These are phyloP conservation scores for Pygoscelis antarcticus DNA, from an alignment of 2,113 vertebrate genomes.

Conservation along the genomic window DNA sequence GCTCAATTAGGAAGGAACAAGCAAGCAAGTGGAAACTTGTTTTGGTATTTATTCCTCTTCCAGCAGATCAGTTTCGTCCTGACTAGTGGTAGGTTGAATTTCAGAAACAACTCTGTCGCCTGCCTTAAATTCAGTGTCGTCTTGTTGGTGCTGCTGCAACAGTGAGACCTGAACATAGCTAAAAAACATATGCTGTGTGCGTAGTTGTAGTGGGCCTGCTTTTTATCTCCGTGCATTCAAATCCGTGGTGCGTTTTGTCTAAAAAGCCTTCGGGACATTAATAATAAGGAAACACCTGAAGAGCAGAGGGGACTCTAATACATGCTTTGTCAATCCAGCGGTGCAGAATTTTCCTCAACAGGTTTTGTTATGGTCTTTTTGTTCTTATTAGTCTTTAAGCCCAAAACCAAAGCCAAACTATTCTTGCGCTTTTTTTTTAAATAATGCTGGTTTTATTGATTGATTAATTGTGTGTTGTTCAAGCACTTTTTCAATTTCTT, in stretches of 20 bases:
- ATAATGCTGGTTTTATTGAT: not conserved
- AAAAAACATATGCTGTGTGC: accelerated
- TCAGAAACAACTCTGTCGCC: not conserved
- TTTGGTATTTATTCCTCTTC: not conserved
- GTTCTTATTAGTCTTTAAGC: not conserved
- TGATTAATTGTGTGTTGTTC: not conserved
- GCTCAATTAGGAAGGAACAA: not conserved
- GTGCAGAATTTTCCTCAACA: not conserved
- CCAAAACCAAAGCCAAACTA: not conserved
- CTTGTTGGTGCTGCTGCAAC: not conserved
- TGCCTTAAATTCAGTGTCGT: not conserved
- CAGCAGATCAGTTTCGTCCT: not conserved
- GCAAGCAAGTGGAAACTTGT: not conserved
- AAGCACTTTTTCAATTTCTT: not conserved
- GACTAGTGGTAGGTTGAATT: not conserved
- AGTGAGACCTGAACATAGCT: not conserved
- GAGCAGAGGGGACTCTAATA: not conserved
- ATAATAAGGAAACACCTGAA: not conserved
- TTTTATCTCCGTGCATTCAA: accelerated
- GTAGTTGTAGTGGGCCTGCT: accelerated
- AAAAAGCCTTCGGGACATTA: not conserved
- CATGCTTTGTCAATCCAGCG: not conserved
- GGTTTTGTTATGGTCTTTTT: not conserved
- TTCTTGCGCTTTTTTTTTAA: not conserved
- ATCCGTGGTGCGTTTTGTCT: not conserved